Evolutionary conservation across 2,113 vertebrate genomes (phyloP).

Genomic region (Glareola pratincola): DNA sequence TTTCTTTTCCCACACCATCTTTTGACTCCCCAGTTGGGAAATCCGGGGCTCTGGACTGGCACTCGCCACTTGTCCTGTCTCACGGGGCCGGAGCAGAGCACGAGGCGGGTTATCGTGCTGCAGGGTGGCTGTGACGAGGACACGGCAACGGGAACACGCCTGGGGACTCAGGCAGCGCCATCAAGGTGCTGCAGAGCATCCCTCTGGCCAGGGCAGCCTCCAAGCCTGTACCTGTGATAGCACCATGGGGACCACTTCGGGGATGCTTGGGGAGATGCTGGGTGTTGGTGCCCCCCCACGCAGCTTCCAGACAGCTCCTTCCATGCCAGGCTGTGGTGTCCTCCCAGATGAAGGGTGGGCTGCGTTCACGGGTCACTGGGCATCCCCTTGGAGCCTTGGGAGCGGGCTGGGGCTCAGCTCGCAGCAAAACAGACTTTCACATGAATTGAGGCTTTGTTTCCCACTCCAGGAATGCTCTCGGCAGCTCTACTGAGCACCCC

Average conservation of each 20-base stretch:
- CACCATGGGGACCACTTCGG: no score
- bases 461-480: fast-evolving
- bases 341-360: not conserved
- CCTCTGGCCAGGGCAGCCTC: not conserved
- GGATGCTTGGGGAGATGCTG: not conserved
- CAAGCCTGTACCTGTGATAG: fast-evolving
- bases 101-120: fast-evolving
- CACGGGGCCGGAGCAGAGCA: not conserved
- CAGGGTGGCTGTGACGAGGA: not conserved
- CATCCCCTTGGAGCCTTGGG: not conserved
- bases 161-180: not conserved
- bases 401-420: not conserved
- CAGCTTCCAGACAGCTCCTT: not conserved
- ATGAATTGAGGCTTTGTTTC: not conserved
- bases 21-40: no score
- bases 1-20: not conserved
- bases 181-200: not conserved
- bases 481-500: not conserved
- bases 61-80: fast-evolving
- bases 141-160: fast-evolving
- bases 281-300: not conserved
- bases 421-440: not conserved
- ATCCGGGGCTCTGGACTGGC: fast-evolving
- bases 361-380: not conserved
- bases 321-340: not conserved